Evolutionary conservation across 1,140 invertebrate species (phyloP).

Genomic region (Cotesia typhae): DNA sequence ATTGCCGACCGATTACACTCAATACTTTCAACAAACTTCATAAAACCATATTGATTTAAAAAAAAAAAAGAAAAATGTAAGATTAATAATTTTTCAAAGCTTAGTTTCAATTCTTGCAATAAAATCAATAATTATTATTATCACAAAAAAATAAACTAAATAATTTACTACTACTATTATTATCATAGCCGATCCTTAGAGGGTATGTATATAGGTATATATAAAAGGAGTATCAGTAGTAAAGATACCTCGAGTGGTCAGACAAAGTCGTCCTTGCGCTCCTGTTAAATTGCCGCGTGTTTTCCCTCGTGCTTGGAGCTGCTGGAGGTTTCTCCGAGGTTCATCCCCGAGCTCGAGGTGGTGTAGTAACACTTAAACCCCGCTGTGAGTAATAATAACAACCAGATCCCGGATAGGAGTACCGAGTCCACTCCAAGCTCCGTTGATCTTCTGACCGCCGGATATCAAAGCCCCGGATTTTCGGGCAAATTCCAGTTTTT

Average conservation of each 20-base stretch:
- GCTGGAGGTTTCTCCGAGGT: background rate
- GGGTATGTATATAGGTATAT: background rate
- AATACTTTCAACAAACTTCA: background rate
- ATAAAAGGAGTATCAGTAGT: background rate
- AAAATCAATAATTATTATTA: too few relatives aligned
- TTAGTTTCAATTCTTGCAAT: too few relatives aligned
- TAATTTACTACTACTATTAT: too few relatives aligned
- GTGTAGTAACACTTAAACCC: constrained; percentile 13
- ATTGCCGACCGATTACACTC: background rate
- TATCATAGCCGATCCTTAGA: too few relatives aligned
- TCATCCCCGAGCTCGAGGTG: constrained; percentile 7
- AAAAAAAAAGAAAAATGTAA: too few relatives aligned
- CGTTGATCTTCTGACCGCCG: constrained; percentile 46
- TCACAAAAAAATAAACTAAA: too few relatives aligned
- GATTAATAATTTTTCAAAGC: too few relatives aligned
- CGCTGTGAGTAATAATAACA: background rate
- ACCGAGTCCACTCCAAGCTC: constrained; percentile 6
- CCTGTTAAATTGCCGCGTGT: constrained; percentile 58
- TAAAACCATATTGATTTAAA: too few relatives aligned
- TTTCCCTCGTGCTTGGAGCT: constrained; percentile 34
- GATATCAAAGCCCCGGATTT: constrained; percentile 56
- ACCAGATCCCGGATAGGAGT: background rate
- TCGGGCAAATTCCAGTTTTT: constrained; percentile 60
- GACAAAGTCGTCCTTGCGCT: constrained; percentile 45
- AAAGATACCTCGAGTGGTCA: too few relatives aligned